phyloP scores from a whole-genome alignment of 2,888 invertebrate species.

The Leucoma salicis region DNA sequence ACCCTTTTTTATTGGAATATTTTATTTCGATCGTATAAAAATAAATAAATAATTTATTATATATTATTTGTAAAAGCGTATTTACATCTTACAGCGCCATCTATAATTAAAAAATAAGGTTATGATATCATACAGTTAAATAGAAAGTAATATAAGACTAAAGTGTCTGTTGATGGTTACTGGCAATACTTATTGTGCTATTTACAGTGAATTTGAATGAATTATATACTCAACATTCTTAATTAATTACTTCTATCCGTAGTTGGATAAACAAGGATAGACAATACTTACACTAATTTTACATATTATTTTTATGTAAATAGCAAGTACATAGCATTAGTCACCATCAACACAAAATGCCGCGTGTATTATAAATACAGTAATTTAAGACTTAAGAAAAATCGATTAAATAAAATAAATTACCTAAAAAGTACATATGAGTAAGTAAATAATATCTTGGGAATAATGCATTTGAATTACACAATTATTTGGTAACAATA shows the following conservation, averaged over 20 bases:
- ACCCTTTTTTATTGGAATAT: too few species aligned
- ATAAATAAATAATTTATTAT: constrained; percentile 81
- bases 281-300: too few species aligned
- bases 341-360: constrained; percentile 4
- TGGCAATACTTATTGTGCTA: too few species aligned
- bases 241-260: too few species aligned
- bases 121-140: constrained; percentile 25
- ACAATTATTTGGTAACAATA: constrained; percentile 66
- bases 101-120: constrained; percentile 46
- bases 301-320: too few species aligned
- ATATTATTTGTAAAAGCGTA: constrained; percentile 64
- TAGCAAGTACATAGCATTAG: neutral
- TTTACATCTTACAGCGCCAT: constrained; percentile 67
- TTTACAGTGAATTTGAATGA: too few species aligned
- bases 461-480: constrained; percentile 25
- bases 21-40: constrained; percentile 51
- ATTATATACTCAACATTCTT: too few species aligned
- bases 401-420: constrained; percentile 21
- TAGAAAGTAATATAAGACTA: neutral
- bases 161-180: neutral
- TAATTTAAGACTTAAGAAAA: constrained; percentile 28
- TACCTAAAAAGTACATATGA: too few species aligned
- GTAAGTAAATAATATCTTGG: constrained; percentile 29
- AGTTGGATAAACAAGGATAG: too few species aligned
- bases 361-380: constrained; percentile 19